These are phyloP conservation scores for Rotaria macrura DNA, from an alignment of 2,888 invertebrate genomes.

Conservation along the genomic window DNA sequence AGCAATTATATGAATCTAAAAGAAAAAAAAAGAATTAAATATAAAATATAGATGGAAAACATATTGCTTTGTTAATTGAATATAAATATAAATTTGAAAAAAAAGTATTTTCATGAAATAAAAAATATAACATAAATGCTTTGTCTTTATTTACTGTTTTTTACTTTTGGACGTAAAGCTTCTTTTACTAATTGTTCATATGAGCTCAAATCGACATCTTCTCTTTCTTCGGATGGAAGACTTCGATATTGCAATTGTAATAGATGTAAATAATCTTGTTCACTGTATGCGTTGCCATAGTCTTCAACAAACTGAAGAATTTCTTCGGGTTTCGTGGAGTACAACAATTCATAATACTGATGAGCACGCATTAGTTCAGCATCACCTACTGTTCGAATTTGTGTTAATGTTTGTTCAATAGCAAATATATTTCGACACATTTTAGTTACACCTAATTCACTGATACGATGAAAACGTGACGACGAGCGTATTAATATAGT, in stretches of 20 bases:
- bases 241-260: conserved; percentile 27
- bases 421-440: conserved; percentile 33
- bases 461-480: conserved; percentile 24
- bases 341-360: conserved; percentile 27
- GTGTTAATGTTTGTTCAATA: conserved; percentile 29
- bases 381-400: conserved; percentile 23
- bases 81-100: neutral
- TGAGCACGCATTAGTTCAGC: conserved; percentile 32
- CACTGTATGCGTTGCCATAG: conserved; percentile 19
- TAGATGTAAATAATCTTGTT: conserved; percentile 25
- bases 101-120: neutral
- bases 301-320: conserved; percentile 26
- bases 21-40: neutral
- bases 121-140: neutral
- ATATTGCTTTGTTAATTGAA: neutral
- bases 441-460: conserved; percentile 28
- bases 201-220: neutral
- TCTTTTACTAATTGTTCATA: neutral
- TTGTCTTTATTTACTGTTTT: neutral
- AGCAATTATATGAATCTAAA: neutral
- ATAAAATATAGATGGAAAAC: neutral
- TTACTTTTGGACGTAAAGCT: neutral
- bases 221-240: neutral
- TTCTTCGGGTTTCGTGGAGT: conserved; percentile 29
- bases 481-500: conserved; percentile 26